These are phyloP conservation scores for Drosophila mauritiana DNA, from an alignment of 1,140 invertebrate species.

Conservation along the genomic window DNA sequence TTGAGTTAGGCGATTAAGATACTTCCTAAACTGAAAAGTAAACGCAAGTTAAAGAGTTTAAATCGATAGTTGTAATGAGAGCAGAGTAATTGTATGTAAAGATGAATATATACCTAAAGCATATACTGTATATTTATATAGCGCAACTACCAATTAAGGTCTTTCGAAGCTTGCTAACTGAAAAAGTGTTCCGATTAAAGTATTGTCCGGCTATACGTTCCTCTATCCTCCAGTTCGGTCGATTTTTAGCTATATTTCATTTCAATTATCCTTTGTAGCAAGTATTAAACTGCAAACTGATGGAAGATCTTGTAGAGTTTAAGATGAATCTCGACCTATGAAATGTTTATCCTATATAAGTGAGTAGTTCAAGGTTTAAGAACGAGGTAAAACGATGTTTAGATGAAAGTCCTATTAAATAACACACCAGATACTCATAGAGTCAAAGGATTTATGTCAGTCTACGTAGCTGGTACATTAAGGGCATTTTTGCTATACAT, in stretches of 20 bases:
- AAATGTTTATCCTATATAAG: slow-evolving; percentile 21
- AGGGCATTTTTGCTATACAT: not conserved
- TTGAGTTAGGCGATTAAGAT: slow-evolving; percentile 4
- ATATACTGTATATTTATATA: slow-evolving; percentile 32
- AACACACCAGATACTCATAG: slow-evolving; percentile 17
- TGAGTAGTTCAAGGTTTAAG: slow-evolving; percentile 14
- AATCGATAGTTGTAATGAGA: slow-evolving; percentile 3
- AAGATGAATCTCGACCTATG: slow-evolving; percentile 7
- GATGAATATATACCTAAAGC: slow-evolving; percentile 3
- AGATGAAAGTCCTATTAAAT: slow-evolving; percentile 2
- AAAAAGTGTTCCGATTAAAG: slow-evolving; percentile 14
- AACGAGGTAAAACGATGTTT: slow-evolving; percentile 2
- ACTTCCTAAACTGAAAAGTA: slow-evolving; percentile 15
- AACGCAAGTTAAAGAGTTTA: slow-evolving; percentile 11
- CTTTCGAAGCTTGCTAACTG: slow-evolving; percentile 15
- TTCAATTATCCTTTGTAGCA: slow-evolving; percentile 21
- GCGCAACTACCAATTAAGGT: slow-evolving; percentile 26
- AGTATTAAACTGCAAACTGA: slow-evolving; percentile 3
- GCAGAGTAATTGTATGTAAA: slow-evolving; percentile 24
- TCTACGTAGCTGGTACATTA: slow-evolving; percentile 10
- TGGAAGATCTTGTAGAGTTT: slow-evolving; percentile 18
- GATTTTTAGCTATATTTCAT: not conserved
- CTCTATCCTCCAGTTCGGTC: slow-evolving; percentile 17
- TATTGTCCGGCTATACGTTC: slow-evolving; percentile 31
- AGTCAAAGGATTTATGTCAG: slow-evolving; percentile 9